Percentiles rank a stretch among this genome's conserved stretches.
Conservation (phyloP, 2,113 vertebrate species). For the Anolis carolinensis region DNA sequence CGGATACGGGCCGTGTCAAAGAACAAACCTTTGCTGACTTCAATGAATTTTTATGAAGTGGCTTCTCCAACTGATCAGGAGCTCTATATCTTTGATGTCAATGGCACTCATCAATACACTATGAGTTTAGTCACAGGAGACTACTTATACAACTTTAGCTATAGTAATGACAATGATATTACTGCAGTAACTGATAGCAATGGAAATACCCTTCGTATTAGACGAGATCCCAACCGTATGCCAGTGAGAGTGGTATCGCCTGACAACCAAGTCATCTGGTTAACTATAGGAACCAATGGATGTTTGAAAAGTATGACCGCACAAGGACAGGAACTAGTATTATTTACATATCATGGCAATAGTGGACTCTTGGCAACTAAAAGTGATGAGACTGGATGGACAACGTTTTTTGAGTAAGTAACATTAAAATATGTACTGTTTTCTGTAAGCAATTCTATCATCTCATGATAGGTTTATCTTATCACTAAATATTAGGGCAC, state of each 20-base stretch:
- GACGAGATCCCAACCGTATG: slow-evolving; percentile 91
- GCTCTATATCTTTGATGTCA: slow-evolving; percentile 94
- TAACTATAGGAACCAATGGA: slow-evolving; percentile 92
- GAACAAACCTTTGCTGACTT: slow-evolving; percentile 85
- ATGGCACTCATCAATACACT: slow-evolving; percentile 95
- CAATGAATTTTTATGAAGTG: slow-evolving; percentile 88
- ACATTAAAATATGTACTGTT: neutral
- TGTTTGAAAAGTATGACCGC: slow-evolving; percentile 93
- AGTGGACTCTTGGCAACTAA: slow-evolving; percentile 95
- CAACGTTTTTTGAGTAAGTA: slow-evolving; percentile 98
- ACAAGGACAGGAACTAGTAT: slow-evolving; percentile 90
- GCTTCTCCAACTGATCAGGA: slow-evolving; percentile 94
- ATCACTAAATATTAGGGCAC: slow-evolving; percentile 4
- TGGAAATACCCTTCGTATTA: slow-evolving; percentile 91
- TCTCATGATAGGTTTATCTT: slow-evolving; percentile 24
- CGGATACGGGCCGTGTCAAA: slow-evolving; percentile 90
- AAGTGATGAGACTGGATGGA: slow-evolving; percentile 96
- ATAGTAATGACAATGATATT: slow-evolving; percentile 93
- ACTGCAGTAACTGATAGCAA: slow-evolving; percentile 92
- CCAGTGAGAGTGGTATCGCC: slow-evolving; percentile 94
- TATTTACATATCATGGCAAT: slow-evolving; percentile 95
- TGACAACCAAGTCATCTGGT: slow-evolving; percentile 96
- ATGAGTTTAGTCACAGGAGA: slow-evolving; percentile 94
- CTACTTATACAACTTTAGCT: slow-evolving; percentile 94
- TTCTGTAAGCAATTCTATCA: neutral